These are phyloP conservation scores for Chionoecetes opilio DNA, from an alignment of 1,140 invertebrate species.

Conservation along the genomic window DNA sequence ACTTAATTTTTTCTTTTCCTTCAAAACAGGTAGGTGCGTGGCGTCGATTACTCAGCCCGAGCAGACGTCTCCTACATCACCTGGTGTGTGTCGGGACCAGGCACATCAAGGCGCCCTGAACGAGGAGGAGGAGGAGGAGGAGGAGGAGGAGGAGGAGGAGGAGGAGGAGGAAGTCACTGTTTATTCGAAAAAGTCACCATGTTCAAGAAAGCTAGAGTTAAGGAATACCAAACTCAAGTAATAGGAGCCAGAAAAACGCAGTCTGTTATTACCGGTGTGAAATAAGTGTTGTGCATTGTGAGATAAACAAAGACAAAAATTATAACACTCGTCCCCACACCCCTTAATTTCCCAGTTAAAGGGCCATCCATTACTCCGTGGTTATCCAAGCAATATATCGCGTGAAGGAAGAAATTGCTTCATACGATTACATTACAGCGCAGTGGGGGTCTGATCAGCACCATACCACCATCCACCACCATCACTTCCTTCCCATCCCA, in stretches of 20 bases:
- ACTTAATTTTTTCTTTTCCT: neutral
- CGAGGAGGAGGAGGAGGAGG: neutral
- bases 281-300: neutral
- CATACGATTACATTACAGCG: neutral
- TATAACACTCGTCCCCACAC: too few relatives aligned
- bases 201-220: too few relatives aligned
- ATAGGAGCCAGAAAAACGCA: too few relatives aligned
- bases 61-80: neutral
- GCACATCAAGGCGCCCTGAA: neutral
- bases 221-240: too few relatives aligned
- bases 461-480: neutral
- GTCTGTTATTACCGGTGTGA: neutral
- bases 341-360: too few relatives aligned
- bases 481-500: neutral
- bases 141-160: neutral
- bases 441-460: neutral
- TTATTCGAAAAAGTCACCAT: too few relatives aligned
- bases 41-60: neutral
- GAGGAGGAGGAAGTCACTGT: too few relatives aligned
- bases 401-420: neutral
- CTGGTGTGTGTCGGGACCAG: too few relatives aligned
- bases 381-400: neutral
- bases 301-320: too few relatives aligned
- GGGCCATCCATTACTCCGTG: neutral
- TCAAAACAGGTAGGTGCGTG: neutral